These are phyloP conservation scores for Drosophila tani DNA, from an alignment of 1,140 invertebrate genomes.

Conservation along the genomic window DNA sequence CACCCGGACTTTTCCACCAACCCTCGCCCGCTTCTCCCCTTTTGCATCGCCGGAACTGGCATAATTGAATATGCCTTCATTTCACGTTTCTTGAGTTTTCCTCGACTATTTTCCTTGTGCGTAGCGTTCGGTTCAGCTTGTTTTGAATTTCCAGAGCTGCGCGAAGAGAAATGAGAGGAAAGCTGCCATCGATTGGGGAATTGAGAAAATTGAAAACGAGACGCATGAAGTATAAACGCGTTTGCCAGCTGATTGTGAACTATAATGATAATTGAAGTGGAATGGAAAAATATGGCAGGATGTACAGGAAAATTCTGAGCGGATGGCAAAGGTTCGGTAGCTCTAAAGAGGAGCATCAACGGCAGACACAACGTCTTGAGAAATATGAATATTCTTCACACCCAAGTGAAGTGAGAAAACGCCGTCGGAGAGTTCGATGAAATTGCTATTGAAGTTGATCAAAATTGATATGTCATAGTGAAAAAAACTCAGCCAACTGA, in stretches of 20 bases:
- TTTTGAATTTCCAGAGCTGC: constrained; percentile 65
- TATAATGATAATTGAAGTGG: constrained; percentile 61
- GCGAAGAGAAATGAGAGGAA: constrained; percentile 41
- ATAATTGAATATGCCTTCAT: constrained; percentile 66
- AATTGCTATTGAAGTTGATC: constrained; percentile 42
- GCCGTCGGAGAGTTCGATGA: constrained; percentile 6
- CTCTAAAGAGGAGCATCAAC: constrained; percentile 22
- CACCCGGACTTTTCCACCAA: neutral
- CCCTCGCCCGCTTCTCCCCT: neutral
- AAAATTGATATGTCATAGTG: constrained; percentile 17
- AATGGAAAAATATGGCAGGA: constrained; percentile 44
- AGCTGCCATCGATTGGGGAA: constrained; percentile 63
- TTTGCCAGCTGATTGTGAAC: constrained; percentile 50
- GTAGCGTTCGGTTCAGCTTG: constrained; percentile 20
- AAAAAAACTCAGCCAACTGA: neutral
- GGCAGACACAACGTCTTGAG: constrained; percentile 43
- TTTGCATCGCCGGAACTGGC: constrained; percentile 27
- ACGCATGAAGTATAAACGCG: constrained; percentile 56
- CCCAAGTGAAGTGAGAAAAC: constrained; percentile 23
- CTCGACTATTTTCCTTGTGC: constrained; percentile 26
- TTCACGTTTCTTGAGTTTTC: constrained; percentile 46
- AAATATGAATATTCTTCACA: constrained; percentile 50
- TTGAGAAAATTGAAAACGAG: constrained; percentile 68
- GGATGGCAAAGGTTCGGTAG: neutral
- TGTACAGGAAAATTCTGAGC: constrained; percentile 2